Base-by-base conservation (phyloP, 2,888 invertebrate species). In the Clanis bilineata region DNA sequence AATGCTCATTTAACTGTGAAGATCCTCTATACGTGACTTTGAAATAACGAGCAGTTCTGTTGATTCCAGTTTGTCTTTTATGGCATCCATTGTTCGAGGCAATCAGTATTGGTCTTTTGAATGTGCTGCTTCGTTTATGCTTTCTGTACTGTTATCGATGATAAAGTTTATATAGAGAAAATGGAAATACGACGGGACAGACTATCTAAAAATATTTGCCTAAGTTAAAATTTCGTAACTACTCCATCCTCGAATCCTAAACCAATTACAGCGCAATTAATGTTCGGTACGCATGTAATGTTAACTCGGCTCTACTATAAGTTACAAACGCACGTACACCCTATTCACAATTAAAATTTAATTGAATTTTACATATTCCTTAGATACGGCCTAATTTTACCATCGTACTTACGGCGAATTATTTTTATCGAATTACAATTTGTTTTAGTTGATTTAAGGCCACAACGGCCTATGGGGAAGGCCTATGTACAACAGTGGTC, bases 1-100 rank as follows among this genome's bases (percentile, higher is more conserved):
- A 86, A 86, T 83, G 74, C 77, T 80, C 77, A 79, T 82, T 86
- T 80, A 74, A 79, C 73, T 71, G 73, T 72, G 71, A 74, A 69
- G 69, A 76, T 75, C 79, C 72, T 72, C 76, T 79, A 76, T 74
- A 72, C 71, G 74, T 72, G 72, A 73, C 73, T 77, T 73, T 69
- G 68, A 66, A 76, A 78, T 76, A 76, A 76, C 74, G 71, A 71
- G 58, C 61, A 55, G 66, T 64, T 79, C 73, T 70, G 64, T 74
- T 72, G 62, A 59, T 59, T 55, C 41, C 25, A 44, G 64, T 67
- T 64, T 60, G 62, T 60, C 60, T 60, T 59, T 56, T 56, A 56
- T 56, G 21, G 55, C 36, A 21, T 39, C n/a, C 55, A n/a, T 23
- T 7, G 38, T n/a, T 32, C 36, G 21, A 4, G 9, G 39, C 22